Evolutionary conservation across 2,888 invertebrate species (phyloP), one percentile per base, ranked within the genome.

Genomic region (Metacarcinus magister): DNA sequence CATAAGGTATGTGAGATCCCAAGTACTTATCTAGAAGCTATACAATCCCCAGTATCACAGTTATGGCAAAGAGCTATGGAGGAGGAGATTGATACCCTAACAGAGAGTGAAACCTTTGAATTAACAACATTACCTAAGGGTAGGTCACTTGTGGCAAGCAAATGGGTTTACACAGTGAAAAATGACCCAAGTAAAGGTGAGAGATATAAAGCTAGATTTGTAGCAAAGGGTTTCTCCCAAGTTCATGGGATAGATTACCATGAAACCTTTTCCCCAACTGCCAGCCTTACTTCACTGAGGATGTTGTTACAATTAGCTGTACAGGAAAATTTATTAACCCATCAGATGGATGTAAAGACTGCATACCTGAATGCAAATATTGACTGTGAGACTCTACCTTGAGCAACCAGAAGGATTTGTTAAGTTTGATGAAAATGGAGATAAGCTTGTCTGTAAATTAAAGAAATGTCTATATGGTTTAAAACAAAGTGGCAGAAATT

Each of bases 131-230:
- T 94, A 43, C 94, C 39, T 39, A 2, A 39, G 39, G 0, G 39
- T 39, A 39, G 39, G 39, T 39, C 39, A 39, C 2, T 39, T 54
- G 82, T 94, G 10, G 82, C 43, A 32, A 92, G 92, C 10, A 91
- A 90, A 13, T 95, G 92, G 95, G 90, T 95, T 23, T 95, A 32
- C 23, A 54, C 60, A 32, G 82, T 90, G 39, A 95, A 95, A 44
- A 2, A 39, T 39, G 2, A 39, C 39, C 0, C 39, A 39, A 39
- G 39, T 39, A 39, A 39, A 1, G 2, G 39, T 44, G 92, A 95
- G 46, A 92, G 8, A 46, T 46, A n/a, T 46, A 92, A 92, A 92
- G 92, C 92, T 16, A 95, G 95, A 92, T 96, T 46, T 95, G 95
- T 95, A 44, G 95, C 95, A n/a, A 92, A 90, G 60, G 82, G 92